Base-by-base conservation (phyloP, 2,797 vertebrate species). In the Etheostoma perlongum region DNA sequence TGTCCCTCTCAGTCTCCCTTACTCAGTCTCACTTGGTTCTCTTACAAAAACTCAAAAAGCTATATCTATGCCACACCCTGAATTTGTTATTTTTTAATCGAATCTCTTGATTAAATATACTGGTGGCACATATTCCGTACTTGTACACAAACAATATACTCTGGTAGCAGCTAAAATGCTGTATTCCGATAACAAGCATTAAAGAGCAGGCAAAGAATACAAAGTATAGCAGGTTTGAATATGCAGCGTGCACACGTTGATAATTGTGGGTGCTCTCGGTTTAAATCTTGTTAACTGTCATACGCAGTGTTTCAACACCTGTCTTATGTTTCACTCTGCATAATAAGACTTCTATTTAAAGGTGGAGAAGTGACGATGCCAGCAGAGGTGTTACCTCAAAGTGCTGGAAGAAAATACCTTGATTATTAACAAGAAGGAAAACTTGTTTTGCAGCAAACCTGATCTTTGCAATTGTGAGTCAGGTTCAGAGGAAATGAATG, bases 311-410 rank as follows among this genome's bases (percentile, higher is more conserved):
- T 90, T 95, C 91, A 91, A 92, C 93, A 92, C 93, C 92, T 92
- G 91, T 88, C 92, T 92, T 81, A 60, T 91, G 87, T 92, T 93
- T 94, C 91, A 91, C 91, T 93, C 90, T 85, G 92, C 85, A 93
- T 95, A 93, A 94, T 94, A 85, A 88, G 91, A 84, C 76, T 90
- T 93, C 93, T 95, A 95, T 95, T 94, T 94, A 89, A 93, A 93
- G 90, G 88, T 58, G 67, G 85, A 60, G 74, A 92, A 89, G 91
- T 85, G 90, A 85, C 78, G 90, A 92, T 66, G 81, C 85, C 81
- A 84, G 81, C 74, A 61, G 85, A 93, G 85, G 91, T 93, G 93
- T 91, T 92, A 90, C 82, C 92, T 93, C 81, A 80, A 84, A 83
- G 84, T 82, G 83, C 87, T 82, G 78, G 63, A 85, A 90, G 89